Evolutionary conservation across 2,113 vertebrate genomes (phyloP).

Genomic region (Mirounga angustirostris): DNA sequence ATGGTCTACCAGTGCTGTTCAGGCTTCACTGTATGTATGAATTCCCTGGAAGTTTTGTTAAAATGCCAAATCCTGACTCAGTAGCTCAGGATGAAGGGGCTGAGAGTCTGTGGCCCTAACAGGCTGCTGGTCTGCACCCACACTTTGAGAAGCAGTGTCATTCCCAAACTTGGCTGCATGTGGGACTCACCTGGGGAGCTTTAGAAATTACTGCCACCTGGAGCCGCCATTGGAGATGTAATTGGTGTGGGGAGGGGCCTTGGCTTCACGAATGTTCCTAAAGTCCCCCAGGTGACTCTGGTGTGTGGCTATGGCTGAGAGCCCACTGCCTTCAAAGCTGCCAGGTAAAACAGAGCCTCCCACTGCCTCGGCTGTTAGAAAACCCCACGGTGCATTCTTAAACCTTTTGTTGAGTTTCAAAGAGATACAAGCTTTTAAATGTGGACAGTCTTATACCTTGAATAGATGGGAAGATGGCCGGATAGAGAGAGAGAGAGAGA

Average conservation of each 20-base stretch:
- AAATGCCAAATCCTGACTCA: not conserved
- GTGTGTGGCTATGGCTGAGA: not conserved
- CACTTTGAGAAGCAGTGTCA: not conserved
- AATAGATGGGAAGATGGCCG: not conserved
- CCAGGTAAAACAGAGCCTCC: not conserved
- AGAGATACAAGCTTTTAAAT: not conserved
- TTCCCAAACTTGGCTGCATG: not conserved
- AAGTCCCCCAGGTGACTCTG: not conserved
- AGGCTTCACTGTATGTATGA: not conserved
- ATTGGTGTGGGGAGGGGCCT: not conserved
- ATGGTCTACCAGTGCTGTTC: too few species aligned
- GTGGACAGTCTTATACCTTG: not conserved
- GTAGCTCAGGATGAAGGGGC: not conserved
- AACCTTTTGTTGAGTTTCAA: not conserved
- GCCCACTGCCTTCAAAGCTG: accelerated
- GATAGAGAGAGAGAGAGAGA: not conserved
- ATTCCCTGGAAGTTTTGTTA: not conserved
- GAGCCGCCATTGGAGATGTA: not conserved
- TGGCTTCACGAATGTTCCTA: not conserved
- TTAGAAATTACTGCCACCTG: not conserved
- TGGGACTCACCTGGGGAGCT: not conserved
- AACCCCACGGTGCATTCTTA: not conserved
- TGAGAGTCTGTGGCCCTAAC: not conserved
- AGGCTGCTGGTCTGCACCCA: not conserved
- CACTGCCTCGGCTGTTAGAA: not conserved